These are phyloP conservation scores for Ciona savignyi DNA, from an alignment of 23 tunicate genomes.

Conservation along the genomic window DNA sequence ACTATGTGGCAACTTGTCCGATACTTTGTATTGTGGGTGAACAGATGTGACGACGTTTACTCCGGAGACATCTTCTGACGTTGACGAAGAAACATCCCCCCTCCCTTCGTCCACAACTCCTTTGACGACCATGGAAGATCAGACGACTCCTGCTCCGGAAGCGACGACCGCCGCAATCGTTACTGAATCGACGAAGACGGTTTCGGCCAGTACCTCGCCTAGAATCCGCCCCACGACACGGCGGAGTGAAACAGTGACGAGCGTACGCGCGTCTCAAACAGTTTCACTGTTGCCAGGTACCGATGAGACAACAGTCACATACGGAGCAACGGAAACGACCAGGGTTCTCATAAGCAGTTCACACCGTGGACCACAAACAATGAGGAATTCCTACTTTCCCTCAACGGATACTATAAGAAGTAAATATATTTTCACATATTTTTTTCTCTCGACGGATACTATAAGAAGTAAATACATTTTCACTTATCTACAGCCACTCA, in stretches of 20 bases:
- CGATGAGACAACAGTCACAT: background rate
- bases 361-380: background rate
- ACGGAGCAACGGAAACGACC: background rate
- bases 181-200: background rate
- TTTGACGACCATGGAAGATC: background rate
- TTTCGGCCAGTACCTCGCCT: background rate
- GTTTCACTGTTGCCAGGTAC: slow-evolving; percentile 1
- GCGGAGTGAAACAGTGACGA: background rate
- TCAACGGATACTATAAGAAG: background rate
- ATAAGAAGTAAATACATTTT: too few relatives aligned
- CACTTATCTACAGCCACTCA: too few relatives aligned
- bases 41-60: background rate
- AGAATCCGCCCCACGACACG: background rate
- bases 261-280: background rate
- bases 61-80: background rate
- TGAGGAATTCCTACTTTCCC: background rate
- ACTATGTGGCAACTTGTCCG: background rate
- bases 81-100: background rate
- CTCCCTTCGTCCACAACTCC: background rate
- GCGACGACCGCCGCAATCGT: background rate
- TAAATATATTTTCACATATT: too few relatives aligned
- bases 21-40: background rate
- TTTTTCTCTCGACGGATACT: too few relatives aligned
- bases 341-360: background rate
- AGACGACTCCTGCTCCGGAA: background rate